Percentiles rank a stretch among this genome's conserved stretches.
phyloP scores from a whole-genome alignment of 2,797 vertebrate species.

The Cryptoprocta ferox region DNA sequence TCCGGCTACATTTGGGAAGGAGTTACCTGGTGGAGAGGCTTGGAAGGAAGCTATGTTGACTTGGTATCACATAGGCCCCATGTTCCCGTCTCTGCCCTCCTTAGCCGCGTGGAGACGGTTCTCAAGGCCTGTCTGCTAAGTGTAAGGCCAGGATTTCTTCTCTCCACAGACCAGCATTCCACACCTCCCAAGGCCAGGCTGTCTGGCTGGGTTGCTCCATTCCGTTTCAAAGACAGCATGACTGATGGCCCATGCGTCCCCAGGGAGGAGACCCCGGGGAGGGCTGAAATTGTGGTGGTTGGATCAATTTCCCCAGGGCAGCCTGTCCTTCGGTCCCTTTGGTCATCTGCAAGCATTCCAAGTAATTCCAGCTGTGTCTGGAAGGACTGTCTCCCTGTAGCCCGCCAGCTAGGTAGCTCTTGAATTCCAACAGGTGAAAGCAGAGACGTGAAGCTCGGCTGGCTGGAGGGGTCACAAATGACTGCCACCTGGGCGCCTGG shows the following conservation, averaged over 20 bases:
- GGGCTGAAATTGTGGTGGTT: neutral
- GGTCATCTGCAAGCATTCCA: neutral
- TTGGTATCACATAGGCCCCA: neutral
- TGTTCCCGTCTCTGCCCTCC: neutral
- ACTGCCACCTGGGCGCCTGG: neutral
- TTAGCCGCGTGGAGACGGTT: neutral
- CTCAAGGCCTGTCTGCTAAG: neutral
- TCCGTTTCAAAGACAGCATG: neutral
- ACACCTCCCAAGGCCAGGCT: neutral
- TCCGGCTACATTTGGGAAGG: neutral
- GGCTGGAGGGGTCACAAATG: neutral
- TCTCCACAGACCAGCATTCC: neutral
- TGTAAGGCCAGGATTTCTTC: neutral
- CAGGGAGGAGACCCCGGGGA: neutral
- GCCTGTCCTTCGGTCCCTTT: neutral
- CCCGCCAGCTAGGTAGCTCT: neutral
- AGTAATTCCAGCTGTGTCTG: neutral
- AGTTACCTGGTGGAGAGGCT: neutral
- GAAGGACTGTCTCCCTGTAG: neutral
- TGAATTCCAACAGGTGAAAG: neutral
- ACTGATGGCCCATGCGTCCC: neutral
- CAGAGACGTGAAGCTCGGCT: neutral
- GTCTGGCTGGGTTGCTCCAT: neutral
- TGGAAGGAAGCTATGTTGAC: neutral
- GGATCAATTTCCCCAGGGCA: neutral